A percentile compares a stretch with the other conserved stretches of the same genome.
Conservation (phyloP, 2,113 vertebrate genomes). For the Lepus europaeus region DNA sequence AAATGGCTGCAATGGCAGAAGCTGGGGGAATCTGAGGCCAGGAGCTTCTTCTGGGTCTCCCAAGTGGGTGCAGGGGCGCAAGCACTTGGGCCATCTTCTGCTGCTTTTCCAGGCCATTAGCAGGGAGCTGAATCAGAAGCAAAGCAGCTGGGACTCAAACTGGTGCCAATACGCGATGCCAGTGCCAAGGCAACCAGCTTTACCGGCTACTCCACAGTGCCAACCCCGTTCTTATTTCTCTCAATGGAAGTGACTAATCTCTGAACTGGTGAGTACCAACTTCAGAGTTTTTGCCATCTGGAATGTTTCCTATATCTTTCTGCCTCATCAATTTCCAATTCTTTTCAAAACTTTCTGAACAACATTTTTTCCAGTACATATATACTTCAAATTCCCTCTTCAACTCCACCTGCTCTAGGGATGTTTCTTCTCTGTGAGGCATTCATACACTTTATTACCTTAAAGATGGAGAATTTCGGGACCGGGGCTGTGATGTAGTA, state of each 20-base stretch:
- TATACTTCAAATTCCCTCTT: conserved; percentile 40
- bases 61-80: too few species aligned
- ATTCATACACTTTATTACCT: not conserved
- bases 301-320: conserved; percentile 45
- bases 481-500: too few species aligned
- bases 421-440: not conserved
- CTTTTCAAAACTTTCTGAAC: conserved; percentile 31
- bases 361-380: conserved; percentile 5
- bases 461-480: conserved; percentile 1
- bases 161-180: too few species aligned
- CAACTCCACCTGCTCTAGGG: conserved; percentile 6
- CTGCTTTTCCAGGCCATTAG: too few species aligned
- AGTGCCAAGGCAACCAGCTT: too few species aligned
- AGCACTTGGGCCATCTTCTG: too few species aligned
- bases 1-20: too few species aligned
- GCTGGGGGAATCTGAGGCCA: too few species aligned
- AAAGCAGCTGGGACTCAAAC: too few species aligned
- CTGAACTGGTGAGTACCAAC: not conserved
- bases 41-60: too few species aligned
- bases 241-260: not conserved
- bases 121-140: too few species aligned
- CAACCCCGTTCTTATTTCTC: not conserved
- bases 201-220: too few species aligned
- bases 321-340: conserved; percentile 24
- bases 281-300: not conserved